A percentile compares a stretch with the other conserved stretches of the same genome.
phyloP scores from a whole-genome alignment of 2,113 vertebrate species.

The Crotalus viridis region DNA sequence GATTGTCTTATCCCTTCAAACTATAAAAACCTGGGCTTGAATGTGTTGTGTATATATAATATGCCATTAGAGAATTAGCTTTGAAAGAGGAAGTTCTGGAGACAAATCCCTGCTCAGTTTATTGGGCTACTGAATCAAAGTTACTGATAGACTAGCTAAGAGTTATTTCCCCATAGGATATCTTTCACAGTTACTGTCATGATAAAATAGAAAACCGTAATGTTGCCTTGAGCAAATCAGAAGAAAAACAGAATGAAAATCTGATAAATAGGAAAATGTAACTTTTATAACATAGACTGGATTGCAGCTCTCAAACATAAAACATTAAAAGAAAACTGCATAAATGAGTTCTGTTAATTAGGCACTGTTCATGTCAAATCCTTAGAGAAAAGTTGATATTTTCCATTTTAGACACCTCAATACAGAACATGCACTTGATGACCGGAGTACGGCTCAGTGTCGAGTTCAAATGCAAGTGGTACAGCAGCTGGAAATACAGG shows the following conservation, averaged over 20 bases:
- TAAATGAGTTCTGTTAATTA: neutral
- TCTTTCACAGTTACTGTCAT: neutral
- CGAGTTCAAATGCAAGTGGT: conserved; percentile 99
- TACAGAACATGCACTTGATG: conserved; percentile 95
- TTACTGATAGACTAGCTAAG: neutral
- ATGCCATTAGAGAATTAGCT: neutral
- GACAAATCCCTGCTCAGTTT: neutral
- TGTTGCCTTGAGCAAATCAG: neutral
- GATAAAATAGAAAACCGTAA: neutral
- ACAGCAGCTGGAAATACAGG: conserved; percentile 99
- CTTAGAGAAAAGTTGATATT: neutral
- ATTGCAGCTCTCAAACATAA: neutral
- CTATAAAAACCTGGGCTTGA: neutral
- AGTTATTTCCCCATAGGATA: neutral
- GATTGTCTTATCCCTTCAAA: neutral
- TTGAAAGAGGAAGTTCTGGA: neutral
- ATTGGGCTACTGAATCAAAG: neutral
- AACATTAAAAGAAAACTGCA: neutral
- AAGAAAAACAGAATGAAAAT: neutral
- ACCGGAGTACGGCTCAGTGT: conserved; percentile 98
- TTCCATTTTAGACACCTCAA: conserved; percentile 88
- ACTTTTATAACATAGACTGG: neutral
- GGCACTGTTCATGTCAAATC: neutral
- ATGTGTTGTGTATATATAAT: neutral
- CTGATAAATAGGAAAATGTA: neutral